These are phyloP conservation scores for Tetranychus piercei DNA, from an alignment of 2,888 invertebrate species.

Conservation along the genomic window DNA sequence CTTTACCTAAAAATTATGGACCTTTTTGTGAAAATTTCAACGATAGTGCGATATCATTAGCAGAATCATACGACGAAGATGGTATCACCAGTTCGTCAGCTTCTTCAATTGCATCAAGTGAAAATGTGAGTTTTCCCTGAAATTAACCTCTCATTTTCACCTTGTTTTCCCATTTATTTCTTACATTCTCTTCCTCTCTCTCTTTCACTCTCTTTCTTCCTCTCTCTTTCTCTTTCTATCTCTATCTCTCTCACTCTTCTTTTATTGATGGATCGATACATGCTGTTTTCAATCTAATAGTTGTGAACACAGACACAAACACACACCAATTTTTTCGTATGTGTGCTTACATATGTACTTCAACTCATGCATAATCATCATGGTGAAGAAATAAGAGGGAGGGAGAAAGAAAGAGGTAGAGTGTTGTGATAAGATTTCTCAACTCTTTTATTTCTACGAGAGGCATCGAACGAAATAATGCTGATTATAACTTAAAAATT, in stretches of 20 bases:
- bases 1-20: slow-evolving; percentile 3
- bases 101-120: slow-evolving; percentile 6
- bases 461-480: neutral
- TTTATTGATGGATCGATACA: neutral
- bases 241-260: slow-evolving; percentile 4
- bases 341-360: neutral
- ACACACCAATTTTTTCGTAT: neutral
- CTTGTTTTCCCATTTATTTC: slow-evolving; percentile 1
- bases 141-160: neutral
- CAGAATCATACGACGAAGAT: slow-evolving; percentile 2
- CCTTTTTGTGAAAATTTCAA: slow-evolving; percentile 1
- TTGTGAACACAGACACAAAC: neutral
- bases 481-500: neutral
- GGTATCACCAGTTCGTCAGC: neutral
- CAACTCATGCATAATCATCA: neutral
- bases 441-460: neutral
- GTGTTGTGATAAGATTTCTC: neutral
- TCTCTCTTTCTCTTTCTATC: neutral
- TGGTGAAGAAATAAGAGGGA: neutral
- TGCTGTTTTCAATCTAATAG: neutral
- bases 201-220: slow-evolving; percentile 16
- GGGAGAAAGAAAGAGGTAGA: neutral
- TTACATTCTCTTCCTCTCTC: slow-evolving; percentile 8
- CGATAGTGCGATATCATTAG: neutral
- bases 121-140: slow-evolving; percentile 9